Evolutionary conservation across 2,113 vertebrate species (phyloP).

Genomic region (Clarias batrachus): DNA sequence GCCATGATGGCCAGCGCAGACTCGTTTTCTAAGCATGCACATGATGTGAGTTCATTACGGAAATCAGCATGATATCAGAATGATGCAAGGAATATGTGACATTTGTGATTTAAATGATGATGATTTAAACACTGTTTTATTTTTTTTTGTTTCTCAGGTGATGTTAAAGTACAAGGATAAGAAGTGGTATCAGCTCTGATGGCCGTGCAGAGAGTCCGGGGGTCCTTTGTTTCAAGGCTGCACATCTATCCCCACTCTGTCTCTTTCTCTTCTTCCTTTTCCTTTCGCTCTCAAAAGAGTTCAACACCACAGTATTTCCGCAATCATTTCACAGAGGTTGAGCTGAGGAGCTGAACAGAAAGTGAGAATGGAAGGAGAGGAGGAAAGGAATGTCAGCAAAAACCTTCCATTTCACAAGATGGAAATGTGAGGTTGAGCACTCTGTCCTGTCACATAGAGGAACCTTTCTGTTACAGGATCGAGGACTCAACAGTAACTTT

Average conservation of each 20-base stretch:
- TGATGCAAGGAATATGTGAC: background rate
- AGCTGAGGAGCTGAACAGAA: conserved; percentile 61
- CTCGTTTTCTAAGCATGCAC: conserved; percentile 95
- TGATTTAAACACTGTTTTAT: background rate
- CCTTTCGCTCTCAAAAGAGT: conserved; percentile 59
- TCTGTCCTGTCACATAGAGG: conserved; percentile 20
- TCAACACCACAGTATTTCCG: conserved; percentile 82
- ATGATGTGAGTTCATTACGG: conserved; percentile 75
- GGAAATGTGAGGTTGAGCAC: conserved; percentile 12
- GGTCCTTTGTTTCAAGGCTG: conserved; percentile 58
- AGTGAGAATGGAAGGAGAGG: conserved; percentile 50
- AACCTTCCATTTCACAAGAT: conserved; percentile 1
- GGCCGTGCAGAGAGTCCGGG: conserved; percentile 52
- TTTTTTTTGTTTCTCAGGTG: conserved; percentile 74
- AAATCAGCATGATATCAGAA: background rate
- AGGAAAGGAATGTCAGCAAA: conserved; percentile 39
- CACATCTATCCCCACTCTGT: conserved; percentile 42
- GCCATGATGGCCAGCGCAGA: conserved; percentile 96
- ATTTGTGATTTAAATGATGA: background rate
- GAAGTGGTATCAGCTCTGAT: conserved; percentile 99
- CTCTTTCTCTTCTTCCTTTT: conserved; percentile 49
- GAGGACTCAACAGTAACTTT: conserved; percentile 36
- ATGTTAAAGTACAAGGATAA: conserved; percentile 99
- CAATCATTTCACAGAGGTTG: conserved; percentile 74
- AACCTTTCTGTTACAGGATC: conserved; percentile 48